Base-by-base conservation (phyloP, 2,113 vertebrate genomes). In the Cryptotis parvus region DNA sequence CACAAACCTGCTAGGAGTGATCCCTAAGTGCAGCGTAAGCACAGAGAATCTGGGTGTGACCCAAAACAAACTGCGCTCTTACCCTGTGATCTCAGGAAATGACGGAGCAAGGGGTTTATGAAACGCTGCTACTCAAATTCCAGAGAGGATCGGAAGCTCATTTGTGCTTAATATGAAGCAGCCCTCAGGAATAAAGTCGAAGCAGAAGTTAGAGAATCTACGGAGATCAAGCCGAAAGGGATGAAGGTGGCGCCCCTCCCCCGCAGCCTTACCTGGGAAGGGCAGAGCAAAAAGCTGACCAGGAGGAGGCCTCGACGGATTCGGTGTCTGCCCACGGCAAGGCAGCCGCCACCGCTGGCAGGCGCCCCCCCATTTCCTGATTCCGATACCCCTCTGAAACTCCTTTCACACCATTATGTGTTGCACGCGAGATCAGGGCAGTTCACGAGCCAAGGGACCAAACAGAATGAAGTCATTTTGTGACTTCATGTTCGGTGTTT, bases 391-490 rank as follows among this genome's bases (percentile, higher is more conserved):
- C n/a, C 6, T 35, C 9, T 63, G 39, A 63, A 35, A 74, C 35
- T 78, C 33, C 37, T 52, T 91, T 74, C 18, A 22, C 58, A 72
- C 43, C 20, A 20, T 22, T 24, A 58, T 18, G 70, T 68, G 5
- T 81, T 69, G 20, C 66, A 86, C 55, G 73, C 41, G 39, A 85
- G 22, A 61, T 1, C 66, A 55, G 20, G 31, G 4, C 63, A 16
- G 78, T 75, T 91, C 45, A 91, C 3, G 4, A 70, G 43, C 15
- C 18, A 70, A 35, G 37, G 35, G 35, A 83, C 22, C 22, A 70
- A 49, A 63, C 22, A 24, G 55, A 58, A 58, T 58, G 15, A 78
- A 78, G 63, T 39, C 18, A 70, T 61, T 92, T 90, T 49, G 49
- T 18, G 68, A 43, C 10, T n/a, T n/a, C n/a, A n/a, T n/a, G n/a